Conservation (phyloP, 2,113 vertebrate species). For the Thermophis baileyi region DNA sequence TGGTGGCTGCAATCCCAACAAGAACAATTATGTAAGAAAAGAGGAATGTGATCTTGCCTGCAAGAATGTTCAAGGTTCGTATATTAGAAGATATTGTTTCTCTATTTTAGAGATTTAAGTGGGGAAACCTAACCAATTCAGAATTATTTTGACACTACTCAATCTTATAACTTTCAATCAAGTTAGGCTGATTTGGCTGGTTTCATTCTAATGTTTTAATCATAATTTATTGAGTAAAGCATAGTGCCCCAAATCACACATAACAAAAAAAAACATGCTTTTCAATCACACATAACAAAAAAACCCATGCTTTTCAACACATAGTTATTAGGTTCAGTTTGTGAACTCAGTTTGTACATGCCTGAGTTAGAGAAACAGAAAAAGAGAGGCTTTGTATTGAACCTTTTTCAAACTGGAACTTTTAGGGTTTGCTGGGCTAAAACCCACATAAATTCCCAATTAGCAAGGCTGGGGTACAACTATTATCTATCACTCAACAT, state of each 20-base stretch:
- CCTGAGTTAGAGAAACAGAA: not conserved
- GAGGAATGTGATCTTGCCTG: conserved; percentile 84
- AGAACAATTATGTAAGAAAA: conserved; percentile 85
- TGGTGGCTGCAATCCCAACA: conserved; percentile 88
- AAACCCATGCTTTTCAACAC: not conserved
- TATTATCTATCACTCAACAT: not conserved
- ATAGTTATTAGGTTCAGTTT: not conserved
- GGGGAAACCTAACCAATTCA: not conserved
- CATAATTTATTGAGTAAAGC: not conserved
- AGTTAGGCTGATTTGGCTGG: not conserved
- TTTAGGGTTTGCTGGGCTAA: not conserved
- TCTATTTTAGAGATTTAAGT: not conserved
- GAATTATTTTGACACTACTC: not conserved
- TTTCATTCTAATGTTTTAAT: not conserved
- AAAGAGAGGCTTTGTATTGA: not conserved
- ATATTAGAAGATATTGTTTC: not conserved
- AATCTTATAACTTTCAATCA: not conserved
- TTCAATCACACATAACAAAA: not conserved
- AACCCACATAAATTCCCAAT: not conserved
- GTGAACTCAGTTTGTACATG: not conserved
- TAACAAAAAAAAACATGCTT: not conserved
- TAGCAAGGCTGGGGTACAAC: not conserved
- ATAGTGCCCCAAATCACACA: not conserved
- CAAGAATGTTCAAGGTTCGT: conserved; percentile 66
- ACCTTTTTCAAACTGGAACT: not conserved